Base-by-base conservation (phyloP, 2,113 vertebrate species). In the Cyprinodon variegatus region DNA sequence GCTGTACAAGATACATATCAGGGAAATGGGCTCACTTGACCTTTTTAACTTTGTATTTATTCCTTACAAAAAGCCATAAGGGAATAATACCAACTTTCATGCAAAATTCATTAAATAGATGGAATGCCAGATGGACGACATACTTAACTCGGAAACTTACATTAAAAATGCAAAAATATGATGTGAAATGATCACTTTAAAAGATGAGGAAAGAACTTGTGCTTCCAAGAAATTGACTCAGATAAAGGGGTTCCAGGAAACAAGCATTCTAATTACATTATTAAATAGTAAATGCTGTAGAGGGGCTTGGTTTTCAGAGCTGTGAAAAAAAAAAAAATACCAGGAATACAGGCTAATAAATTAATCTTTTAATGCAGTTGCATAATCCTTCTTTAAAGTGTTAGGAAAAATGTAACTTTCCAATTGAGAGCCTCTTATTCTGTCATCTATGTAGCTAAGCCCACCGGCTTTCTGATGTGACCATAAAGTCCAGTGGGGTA, bases 1-100 rank as follows among this genome's bases (percentile, higher is more conserved):
- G 82, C 70, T 40, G 77, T 67, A 82, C 78, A 76, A 74, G 11
- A 75, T 78, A 83, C 68, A n/a, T 46, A 68, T 67, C 66, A 67
- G 68, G 83, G 78, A 90, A 86, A 78, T 72, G 69, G 74, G 60
- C 70, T 83, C 53, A 17, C 64, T 74, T 70, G 76, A 76, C 75
- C 67, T 76, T 64, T 66, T 43, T 36, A 65, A 68, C 36, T 73
- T 41, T 81, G 75, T 74, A 68, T 66, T 65, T 74, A 72, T 61
- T 72, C 71, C 71, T 69, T 48, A 65, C 22, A 67, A 74, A 64
- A 45, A 82, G 7, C 29, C n/a, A 20, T 9, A 43, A 14, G 66
- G 48, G 12, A 74, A 41, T 20, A 15, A 61, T 17, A 57, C 8
- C n/a, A 41, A 72, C 53, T 36, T 22, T 9, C 1, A n/a, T 2